phyloP scores from a whole-genome alignment of 2,888 invertebrate genomes.

The Atherix ibis region DNA sequence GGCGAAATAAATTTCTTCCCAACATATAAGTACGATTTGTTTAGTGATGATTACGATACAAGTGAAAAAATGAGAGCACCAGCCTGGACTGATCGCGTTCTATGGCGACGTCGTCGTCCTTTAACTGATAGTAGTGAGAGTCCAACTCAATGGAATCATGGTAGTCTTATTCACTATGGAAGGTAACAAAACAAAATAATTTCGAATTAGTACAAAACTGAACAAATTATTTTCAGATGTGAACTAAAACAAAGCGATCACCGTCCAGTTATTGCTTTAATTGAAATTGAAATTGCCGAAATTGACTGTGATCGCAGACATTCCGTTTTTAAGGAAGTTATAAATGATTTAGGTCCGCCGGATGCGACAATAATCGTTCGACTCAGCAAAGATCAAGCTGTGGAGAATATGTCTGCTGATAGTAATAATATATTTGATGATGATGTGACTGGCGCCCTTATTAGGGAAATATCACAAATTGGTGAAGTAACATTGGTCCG shows the following conservation, averaged over 20 bases:
- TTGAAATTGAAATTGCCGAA: constrained; percentile 73
- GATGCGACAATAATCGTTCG: constrained; percentile 83
- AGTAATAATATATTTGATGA: constrained; percentile 57
- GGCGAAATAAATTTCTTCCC: constrained; percentile 85
- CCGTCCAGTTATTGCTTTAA: constrained; percentile 82
- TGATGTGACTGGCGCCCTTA: constrained; percentile 57
- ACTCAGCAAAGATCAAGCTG: constrained; percentile 21
- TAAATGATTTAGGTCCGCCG: constrained; percentile 79
- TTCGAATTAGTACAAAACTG: neutral
- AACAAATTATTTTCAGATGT: constrained; percentile 34
- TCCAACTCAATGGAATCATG: constrained; percentile 51
- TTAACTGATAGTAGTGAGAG: constrained; percentile 52
- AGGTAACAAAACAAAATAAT: constrained; percentile 25
- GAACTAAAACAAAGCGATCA: constrained; percentile 97
- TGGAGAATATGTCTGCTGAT: constrained; percentile 34
- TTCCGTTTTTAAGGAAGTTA: constrained; percentile 68
- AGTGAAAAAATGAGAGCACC: constrained; percentile 95
- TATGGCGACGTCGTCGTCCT: constrained; percentile 75
- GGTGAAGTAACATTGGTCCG: constrained; percentile 84
- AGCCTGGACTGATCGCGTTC: constrained; percentile 96
- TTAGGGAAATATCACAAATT: constrained; percentile 67
- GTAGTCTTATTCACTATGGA: constrained; percentile 75
- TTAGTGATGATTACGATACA: constrained; percentile 97
- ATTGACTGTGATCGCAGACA: constrained; percentile 64
- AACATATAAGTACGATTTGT: constrained; percentile 97